These are phyloP conservation scores for Zaprionus davidi DNA, from an alignment of 1,140 invertebrate species.

Conservation along the genomic window DNA sequence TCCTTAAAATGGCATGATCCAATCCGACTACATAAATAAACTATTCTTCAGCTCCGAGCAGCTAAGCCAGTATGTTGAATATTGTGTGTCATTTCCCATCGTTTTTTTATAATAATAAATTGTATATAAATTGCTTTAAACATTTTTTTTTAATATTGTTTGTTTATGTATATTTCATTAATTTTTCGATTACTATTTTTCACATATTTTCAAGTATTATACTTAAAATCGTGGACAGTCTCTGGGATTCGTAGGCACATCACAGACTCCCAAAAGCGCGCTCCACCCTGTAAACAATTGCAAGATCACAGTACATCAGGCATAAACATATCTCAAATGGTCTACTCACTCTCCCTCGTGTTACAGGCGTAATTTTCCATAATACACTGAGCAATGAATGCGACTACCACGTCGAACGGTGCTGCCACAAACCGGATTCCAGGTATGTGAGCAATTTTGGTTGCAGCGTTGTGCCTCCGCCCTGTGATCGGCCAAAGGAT, in stretches of 20 bases:
- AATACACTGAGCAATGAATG: neutral
- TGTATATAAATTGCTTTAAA: too few relatives aligned
- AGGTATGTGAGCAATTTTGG: too few relatives aligned
- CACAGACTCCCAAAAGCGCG: neutral
- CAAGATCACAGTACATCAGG: neutral
- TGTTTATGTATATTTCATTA: too few relatives aligned
- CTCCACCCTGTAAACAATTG: neutral
- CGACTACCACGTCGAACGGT: neutral
- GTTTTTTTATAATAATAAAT: too few relatives aligned
- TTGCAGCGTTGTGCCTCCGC: neutral
- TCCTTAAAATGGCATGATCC: too few relatives aligned
- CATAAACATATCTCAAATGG: neutral
- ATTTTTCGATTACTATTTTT: too few relatives aligned
- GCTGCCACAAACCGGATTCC: neutral
- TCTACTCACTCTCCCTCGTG: neutral
- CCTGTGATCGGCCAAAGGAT: neutral
- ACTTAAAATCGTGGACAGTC: neutral
- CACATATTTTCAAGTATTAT: too few relatives aligned
- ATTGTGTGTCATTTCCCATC: too few relatives aligned
- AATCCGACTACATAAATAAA: too few relatives aligned
- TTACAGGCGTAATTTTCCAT: neutral
- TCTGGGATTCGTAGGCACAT: neutral
- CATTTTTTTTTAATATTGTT: too few relatives aligned
- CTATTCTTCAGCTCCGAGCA: too few relatives aligned
- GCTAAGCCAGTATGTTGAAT: too few relatives aligned